A percentile compares a stretch with the other conserved stretches of the same genome.
These are phyloP conservation scores for Limonius californicus DNA, from an alignment of 1,140 invertebrate genomes.

Conservation along the genomic window DNA sequence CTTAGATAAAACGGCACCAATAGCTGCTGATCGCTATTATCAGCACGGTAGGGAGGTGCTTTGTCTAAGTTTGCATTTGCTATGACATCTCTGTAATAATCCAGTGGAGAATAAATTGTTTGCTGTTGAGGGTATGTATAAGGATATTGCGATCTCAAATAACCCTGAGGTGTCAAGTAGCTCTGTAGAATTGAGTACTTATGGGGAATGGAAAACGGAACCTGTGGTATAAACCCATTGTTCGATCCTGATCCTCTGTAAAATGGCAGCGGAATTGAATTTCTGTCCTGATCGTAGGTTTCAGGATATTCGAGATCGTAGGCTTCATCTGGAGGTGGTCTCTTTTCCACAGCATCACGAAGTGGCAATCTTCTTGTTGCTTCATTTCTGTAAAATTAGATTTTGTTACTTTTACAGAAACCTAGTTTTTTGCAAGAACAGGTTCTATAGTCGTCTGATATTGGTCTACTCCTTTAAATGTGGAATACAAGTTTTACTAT, in stretches of 20 bases:
- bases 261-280: neutral
- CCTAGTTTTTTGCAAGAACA: neutral
- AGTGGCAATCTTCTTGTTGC: slow-evolving; percentile 48
- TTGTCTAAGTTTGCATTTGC: neutral
- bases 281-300: neutral
- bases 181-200: neutral
- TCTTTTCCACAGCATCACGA: slow-evolving; percentile 65
- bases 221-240: no score
- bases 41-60: neutral
- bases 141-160: no score
- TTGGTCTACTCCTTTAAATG: no score
- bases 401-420: neutral
- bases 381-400: slow-evolving; percentile 23
- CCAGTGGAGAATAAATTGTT: neutral
- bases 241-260: neutral
- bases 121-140: neutral
- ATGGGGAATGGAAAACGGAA: neutral
- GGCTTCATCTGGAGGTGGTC: slow-evolving; percentile 54
- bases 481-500: no score
- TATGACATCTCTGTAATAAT: neutral
- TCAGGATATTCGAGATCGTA: slow-evolving; percentile 45
- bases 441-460: neutral
- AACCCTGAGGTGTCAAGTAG: neutral
- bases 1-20: neutral
- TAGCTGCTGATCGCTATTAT: neutral